phyloP scores from a whole-genome alignment of 2,888 invertebrate genomes.

The Pachydiplax longipennis region DNA sequence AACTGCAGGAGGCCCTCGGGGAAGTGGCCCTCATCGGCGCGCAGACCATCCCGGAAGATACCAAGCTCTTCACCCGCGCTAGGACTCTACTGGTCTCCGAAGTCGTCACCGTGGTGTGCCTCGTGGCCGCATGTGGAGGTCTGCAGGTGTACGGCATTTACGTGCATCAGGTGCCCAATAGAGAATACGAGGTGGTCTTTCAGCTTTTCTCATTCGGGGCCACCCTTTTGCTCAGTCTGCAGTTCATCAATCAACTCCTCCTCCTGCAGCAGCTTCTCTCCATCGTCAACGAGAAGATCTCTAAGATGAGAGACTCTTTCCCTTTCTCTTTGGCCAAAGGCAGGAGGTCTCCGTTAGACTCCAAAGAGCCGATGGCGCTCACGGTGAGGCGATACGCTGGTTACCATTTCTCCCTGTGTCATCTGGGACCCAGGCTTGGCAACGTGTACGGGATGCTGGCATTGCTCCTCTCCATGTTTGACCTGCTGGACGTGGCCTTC shows the following conservation, averaged over 20 bases:
- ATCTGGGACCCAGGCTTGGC: slow-evolving; percentile 11
- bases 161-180: background rate
- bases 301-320: background rate
- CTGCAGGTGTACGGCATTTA: slow-evolving; percentile 7
- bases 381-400: slow-evolving; percentile 10
- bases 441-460: slow-evolving; percentile 39
- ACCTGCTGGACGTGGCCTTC: slow-evolving; percentile 23
- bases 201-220: slow-evolving; percentile 17
- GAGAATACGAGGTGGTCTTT: slow-evolving; percentile 16
- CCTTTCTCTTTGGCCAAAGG: background rate
- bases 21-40: background rate
- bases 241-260: slow-evolving; percentile 23
- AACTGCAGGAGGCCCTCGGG: slow-evolving; percentile 10
- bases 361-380: background rate
- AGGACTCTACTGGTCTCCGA: background rate
- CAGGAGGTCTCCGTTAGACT: background rate
- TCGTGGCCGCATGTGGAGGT: background rate
- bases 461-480: slow-evolving; percentile 2
- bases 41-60: background rate
- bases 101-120: background rate
- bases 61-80: background rate
- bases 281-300: slow-evolving; percentile 9
- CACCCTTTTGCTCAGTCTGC: background rate
- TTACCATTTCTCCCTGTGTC: slow-evolving; percentile 12
- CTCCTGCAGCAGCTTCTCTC: slow-evolving; percentile 5